Evolutionary conservation across 2,113 vertebrate species (phyloP), one percentile per base, ranked within the genome.

Genomic region (Megaceryle maxima): DNA sequence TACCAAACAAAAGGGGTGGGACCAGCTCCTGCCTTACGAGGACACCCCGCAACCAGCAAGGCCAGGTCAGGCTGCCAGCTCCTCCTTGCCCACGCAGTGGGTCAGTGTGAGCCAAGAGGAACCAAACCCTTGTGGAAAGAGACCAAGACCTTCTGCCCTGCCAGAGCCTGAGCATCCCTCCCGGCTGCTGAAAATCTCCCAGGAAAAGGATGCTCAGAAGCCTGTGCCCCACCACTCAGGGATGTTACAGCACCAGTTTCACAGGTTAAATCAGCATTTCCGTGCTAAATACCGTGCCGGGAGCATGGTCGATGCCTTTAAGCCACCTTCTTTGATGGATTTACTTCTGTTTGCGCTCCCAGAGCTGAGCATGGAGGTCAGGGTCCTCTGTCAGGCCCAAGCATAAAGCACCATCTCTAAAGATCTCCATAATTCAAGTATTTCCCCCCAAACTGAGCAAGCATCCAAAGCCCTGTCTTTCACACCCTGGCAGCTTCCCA

Each of bases 261-360:
- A 0, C 22, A 11, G 57, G 60, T 15, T 14, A 10, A 28, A 76
- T 26, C 76, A 10, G 68, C 1, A 0, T 18, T 73, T 46, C 53
- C 3, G 20, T 5, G 53, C 43, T 6, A 1, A 76, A 33, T 0
- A 0, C 20, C 59, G 11, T 0, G 0, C 9, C 5, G 48, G 29
- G 55, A 56, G 16, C 0, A 5, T 2, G 25, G 12, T 3, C 3
- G 20, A 9, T 9, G n/a, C 56, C 37, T 39, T 48, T 4, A 24
- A 29, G 29, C 16, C 18, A 1, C 2, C 0, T 1, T 10, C 16
- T 31, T 22, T 1, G 5, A 3, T 2, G 25, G 72, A n/a, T 83
- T 86, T 10, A 6, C 12, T 48, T 37, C 56, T 17, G 4, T 14
- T 76, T 16, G 31, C 0, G 0, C 55, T 44, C 67, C 73, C 31